Conservation (phyloP, 2,113 vertebrate genomes). For the Solenodon paradoxus region DNA sequence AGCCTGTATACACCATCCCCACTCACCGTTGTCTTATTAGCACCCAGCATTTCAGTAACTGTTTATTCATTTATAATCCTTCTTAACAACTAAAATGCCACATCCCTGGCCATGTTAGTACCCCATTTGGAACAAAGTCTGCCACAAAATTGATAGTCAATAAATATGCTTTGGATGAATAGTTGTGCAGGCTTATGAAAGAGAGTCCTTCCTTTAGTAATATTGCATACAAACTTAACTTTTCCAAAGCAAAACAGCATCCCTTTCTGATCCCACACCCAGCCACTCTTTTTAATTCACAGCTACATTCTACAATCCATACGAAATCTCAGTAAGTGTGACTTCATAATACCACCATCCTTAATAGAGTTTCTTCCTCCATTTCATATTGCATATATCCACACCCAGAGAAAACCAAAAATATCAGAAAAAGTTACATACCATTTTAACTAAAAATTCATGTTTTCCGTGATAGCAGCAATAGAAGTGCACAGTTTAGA, state of each 20-base stretch:
- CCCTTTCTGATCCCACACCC: background rate
- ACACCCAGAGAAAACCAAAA: constrained; percentile 49
- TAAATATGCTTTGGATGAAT: background rate
- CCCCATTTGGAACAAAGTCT: background rate
- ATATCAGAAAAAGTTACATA: background rate
- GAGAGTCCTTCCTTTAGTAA: background rate
- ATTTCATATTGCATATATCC: background rate
- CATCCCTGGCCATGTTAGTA: background rate
- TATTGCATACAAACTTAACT: background rate
- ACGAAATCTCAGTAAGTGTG: background rate
- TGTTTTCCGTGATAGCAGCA: background rate
- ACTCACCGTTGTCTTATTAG: background rate
- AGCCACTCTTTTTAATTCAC: background rate
- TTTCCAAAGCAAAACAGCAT: background rate
- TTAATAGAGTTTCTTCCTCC: background rate
- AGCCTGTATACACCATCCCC: too few species aligned
- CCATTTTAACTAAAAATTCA: background rate
- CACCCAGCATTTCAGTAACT: rapidly evolving
- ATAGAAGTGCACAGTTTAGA: background rate
- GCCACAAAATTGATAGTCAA: background rate
- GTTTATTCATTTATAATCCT: background rate
- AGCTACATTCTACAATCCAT: background rate
- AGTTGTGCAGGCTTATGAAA: background rate
- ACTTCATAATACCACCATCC: background rate
- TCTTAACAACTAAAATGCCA: background rate